phyloP scores from a whole-genome alignment of 1,140 invertebrate species.

The Temnothorax curvispinosus region DNA sequence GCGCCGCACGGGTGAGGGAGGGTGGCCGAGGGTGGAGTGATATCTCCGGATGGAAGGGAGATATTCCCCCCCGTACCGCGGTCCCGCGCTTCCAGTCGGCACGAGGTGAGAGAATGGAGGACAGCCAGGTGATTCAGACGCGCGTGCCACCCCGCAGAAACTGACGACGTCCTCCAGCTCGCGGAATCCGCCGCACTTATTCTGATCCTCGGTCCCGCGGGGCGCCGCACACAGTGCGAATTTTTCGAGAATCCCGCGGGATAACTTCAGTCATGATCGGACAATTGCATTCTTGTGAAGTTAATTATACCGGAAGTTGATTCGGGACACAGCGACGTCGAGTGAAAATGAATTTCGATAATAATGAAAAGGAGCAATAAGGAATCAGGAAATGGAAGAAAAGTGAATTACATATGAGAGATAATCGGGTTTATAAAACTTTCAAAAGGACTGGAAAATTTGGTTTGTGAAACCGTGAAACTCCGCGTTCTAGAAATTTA shows the following conservation, averaged over 20 bases:
- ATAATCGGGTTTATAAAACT: neutral
- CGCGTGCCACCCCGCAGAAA: constrained; percentile 65
- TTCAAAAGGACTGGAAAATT: neutral
- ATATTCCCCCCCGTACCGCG: constrained; percentile 56
- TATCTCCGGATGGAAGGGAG: constrained; percentile 59
- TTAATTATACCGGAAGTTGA: neutral
- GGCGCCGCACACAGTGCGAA: neutral
- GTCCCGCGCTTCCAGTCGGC: constrained; percentile 59
- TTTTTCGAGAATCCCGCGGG: neutral
- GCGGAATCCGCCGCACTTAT: neutral
- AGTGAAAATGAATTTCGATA: constrained; percentile 24
- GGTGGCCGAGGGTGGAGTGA: constrained; percentile 62
- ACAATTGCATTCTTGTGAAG: constrained; percentile 11
- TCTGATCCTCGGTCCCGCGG: neutral
- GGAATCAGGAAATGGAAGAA: neutral
- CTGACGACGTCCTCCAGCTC: constrained; percentile 5
- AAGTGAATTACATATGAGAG: neutral
- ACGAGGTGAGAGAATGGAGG: constrained; percentile 80
- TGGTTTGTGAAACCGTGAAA: neutral
- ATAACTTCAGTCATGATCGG: neutral
- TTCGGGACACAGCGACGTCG: neutral
- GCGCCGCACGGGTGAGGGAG: constrained; percentile 44
- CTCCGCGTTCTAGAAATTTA: neutral
- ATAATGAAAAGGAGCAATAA: too few relatives aligned
- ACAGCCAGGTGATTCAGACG: constrained; percentile 78